Conservation (phyloP, 2,113 vertebrate genomes). For the Neodon shergylaensis region DNA sequence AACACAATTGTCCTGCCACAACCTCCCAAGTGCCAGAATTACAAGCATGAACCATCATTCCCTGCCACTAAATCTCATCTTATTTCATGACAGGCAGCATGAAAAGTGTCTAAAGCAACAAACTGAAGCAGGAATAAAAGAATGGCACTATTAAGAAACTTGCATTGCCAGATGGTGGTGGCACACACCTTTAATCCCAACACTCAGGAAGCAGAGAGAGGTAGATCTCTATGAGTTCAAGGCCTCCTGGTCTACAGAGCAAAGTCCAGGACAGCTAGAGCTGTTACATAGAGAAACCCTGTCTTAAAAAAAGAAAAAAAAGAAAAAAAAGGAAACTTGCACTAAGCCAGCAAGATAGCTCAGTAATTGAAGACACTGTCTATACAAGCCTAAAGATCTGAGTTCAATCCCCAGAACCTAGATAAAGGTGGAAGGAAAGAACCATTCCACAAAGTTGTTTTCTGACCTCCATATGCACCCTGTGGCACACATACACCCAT, state of each 20-base stretch:
- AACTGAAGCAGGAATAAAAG: conserved; percentile 14
- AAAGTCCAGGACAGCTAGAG: too few species aligned
- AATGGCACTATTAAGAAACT: background rate
- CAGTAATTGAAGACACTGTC: background rate
- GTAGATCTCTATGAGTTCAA: too few species aligned
- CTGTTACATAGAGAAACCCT: too few species aligned
- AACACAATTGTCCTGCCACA: background rate
- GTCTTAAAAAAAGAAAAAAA: too few species aligned
- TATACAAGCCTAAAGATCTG: background rate
- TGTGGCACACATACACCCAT: background rate
- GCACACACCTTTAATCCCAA: too few species aligned
- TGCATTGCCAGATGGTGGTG: too few species aligned
- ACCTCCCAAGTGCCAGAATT: background rate
- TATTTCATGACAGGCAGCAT: background rate
- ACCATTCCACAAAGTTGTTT: background rate
- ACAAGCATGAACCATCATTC: background rate
- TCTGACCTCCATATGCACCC: background rate
- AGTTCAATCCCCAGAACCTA: too few species aligned
- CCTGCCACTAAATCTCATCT: background rate
- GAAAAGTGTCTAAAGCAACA: conserved; percentile 16
- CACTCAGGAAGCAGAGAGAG: too few species aligned
- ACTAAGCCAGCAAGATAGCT: background rate
- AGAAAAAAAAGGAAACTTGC: too few species aligned
- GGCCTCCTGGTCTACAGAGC: too few species aligned
- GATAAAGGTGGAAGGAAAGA: background rate